Evolutionary conservation across 2,797 vertebrate genomes (phyloP).

Genomic region (Pyrrhura leucotis): DNA sequence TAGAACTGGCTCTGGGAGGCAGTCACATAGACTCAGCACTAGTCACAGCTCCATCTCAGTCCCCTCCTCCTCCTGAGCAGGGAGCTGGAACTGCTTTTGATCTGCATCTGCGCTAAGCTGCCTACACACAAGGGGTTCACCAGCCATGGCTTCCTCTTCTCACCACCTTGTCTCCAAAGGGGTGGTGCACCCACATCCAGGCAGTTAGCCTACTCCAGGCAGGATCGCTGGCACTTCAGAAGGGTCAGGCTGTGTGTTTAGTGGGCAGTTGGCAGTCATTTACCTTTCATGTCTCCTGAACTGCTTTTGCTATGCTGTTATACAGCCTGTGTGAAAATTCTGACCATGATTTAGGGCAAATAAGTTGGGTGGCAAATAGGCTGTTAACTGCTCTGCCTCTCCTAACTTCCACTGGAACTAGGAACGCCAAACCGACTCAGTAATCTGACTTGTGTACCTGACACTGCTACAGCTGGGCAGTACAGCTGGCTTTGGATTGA

Average conservation of each 20-base stretch:
- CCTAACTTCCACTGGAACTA: background rate
- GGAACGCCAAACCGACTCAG: background rate
- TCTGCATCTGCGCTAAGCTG: background rate
- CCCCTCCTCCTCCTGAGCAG: background rate
- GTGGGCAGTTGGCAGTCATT: background rate
- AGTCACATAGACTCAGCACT: accelerated
- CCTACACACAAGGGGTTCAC: background rate
- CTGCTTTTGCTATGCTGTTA: background rate
- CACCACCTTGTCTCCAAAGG: background rate
- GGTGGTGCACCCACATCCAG: background rate
- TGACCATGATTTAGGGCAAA: background rate
- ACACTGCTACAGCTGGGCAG: background rate
- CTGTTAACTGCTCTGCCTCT: background rate
- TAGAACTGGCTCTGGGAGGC: background rate
- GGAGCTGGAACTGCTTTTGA: background rate
- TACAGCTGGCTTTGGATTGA: background rate
- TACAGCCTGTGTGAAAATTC: background rate
- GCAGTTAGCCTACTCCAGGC: background rate
- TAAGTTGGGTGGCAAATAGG: background rate
- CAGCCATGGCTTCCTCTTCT: background rate
- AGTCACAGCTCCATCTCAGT: background rate
- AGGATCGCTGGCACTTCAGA: background rate
- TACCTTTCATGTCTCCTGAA: background rate
- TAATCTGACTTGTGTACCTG: background rate
- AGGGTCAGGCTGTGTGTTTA: background rate